Evolutionary conservation across 2,888 invertebrate genomes (phyloP).

Genomic region (Biston betularia): DNA sequence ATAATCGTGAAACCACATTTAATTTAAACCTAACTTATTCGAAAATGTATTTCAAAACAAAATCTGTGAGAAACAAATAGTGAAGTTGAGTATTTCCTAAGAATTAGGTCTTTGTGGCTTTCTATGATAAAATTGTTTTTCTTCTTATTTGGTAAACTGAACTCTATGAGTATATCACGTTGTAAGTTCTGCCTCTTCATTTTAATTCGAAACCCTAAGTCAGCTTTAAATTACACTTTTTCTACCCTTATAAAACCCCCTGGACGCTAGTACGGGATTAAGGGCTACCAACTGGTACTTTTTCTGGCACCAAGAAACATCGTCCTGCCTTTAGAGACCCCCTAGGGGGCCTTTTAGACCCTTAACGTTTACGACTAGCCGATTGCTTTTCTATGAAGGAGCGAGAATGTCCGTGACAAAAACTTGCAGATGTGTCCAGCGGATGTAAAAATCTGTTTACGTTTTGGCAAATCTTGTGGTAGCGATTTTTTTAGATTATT

Average conservation of each 20-base stretch:
- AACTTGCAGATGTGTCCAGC: constrained; percentile 74
- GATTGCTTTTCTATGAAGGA: constrained; percentile 88
- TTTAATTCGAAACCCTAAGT: constrained; percentile 85
- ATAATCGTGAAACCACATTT: too few relatives aligned
- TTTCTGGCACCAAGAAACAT: constrained; percentile 82
- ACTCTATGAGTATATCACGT: constrained; percentile 38
- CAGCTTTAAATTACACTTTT: constrained; percentile 85
- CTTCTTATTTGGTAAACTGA: constrained; percentile 36
- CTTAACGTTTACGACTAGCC: constrained; percentile 88
- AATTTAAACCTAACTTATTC: too few relatives aligned
- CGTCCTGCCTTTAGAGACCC: constrained; percentile 82
- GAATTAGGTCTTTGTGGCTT: too few relatives aligned
- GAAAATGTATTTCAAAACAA: too few relatives aligned
- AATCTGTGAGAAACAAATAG: too few relatives aligned
- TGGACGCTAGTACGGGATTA: constrained; percentile 76
- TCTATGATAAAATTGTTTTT: neutral
- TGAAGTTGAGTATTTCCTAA: too few relatives aligned
- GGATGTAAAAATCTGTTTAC: constrained; percentile 72
- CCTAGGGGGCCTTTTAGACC: constrained; percentile 86
- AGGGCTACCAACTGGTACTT: constrained; percentile 77
- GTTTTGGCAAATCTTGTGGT: constrained; percentile 56
- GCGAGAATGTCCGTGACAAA: constrained; percentile 73
- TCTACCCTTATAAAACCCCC: constrained; percentile 79
- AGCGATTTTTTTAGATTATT: constrained; percentile 27
- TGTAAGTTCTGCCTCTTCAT: constrained; percentile 65